Conservation (phyloP, 2,888 invertebrate species). For the Synergus gifuensis region DNA sequence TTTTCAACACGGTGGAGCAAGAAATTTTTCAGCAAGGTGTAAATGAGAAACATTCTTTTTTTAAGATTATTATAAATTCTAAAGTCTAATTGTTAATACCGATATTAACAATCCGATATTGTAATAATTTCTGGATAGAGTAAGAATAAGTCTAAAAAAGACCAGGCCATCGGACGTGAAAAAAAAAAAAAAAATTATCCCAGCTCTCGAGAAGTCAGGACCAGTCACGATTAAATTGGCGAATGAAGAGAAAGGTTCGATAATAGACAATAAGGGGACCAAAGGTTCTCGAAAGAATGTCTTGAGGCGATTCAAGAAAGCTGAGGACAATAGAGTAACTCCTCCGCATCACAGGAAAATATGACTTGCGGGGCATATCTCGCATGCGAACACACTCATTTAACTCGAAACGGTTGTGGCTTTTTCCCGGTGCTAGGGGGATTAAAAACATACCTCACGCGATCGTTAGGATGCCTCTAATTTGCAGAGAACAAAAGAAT, state of each 20-base stretch:
- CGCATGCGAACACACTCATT: constrained; percentile 53
- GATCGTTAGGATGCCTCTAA: constrained; percentile 54
- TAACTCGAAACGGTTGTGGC: constrained; percentile 13
- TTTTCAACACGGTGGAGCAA: too few species aligned
- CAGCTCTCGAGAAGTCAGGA: neutral
- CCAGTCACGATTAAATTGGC: neutral
- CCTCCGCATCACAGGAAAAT: constrained; percentile 76
- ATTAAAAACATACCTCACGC: constrained; percentile 48
- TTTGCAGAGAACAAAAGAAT: constrained; percentile 75
- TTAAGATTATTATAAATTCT: too few species aligned
- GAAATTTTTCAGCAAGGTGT: too few species aligned
- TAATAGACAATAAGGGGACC: constrained; percentile 35
- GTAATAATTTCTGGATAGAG: neutral
- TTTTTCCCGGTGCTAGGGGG: constrained; percentile 44
- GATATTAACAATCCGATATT: neutral
- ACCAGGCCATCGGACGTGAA: neutral
- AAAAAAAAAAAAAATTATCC: neutral
- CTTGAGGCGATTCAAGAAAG: constrained; percentile 73
- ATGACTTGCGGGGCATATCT: constrained; percentile 69
- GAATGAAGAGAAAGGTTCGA: constrained; percentile 19
- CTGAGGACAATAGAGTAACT: constrained; percentile 76
- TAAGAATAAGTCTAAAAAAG: neutral
- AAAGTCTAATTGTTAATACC: neutral
- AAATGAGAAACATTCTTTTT: too few species aligned
- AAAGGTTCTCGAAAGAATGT: constrained; percentile 51